These are phyloP conservation scores for Magallana nippona DNA, from an alignment of 2,888 invertebrate species.

Conservation along the genomic window DNA sequence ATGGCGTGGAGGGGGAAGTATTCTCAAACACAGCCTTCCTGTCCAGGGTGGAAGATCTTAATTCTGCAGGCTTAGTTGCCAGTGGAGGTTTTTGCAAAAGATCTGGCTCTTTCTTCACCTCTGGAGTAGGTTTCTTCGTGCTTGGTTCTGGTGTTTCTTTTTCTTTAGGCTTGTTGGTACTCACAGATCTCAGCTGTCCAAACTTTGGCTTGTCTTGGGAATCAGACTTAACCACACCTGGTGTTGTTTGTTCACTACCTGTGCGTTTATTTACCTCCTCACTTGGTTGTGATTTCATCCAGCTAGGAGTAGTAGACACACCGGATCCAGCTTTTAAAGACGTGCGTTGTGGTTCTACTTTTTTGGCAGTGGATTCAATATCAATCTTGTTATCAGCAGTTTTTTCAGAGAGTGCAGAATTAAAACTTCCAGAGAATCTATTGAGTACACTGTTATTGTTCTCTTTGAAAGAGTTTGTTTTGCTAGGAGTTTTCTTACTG, in stretches of 20 bases:
- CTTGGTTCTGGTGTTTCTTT: conserved; percentile 44
- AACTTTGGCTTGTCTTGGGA: conserved; percentile 23
- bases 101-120: conserved; percentile 40
- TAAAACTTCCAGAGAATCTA: conserved; percentile 35
- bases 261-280: conserved; percentile 35
- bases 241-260: conserved; percentile 36
- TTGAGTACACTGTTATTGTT: conserved; percentile 9
- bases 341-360: conserved; percentile 28
- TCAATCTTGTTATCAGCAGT: background rate
- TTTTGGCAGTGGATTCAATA: conserved; percentile 20
- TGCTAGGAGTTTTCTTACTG: background rate
- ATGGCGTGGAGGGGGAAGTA: background rate
- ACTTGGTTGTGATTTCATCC: conserved; percentile 38
- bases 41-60: conserved; percentile 37
- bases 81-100: conserved; percentile 37
- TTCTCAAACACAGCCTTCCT: conserved; percentile 39
- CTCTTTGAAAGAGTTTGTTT: conserved; percentile 41
- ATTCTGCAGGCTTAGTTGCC: conserved; percentile 32
- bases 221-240: conserved; percentile 36
- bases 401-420: background rate
- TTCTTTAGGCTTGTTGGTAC: conserved; percentile 34
- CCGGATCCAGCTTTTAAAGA: conserved; percentile 15
- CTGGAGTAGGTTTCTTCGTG: conserved; percentile 41
- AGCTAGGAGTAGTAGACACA: conserved; percentile 38
- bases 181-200: conserved; percentile 26